Conservation (phyloP, 2,888 invertebrate species). For the Liodrosophila aerea region DNA sequence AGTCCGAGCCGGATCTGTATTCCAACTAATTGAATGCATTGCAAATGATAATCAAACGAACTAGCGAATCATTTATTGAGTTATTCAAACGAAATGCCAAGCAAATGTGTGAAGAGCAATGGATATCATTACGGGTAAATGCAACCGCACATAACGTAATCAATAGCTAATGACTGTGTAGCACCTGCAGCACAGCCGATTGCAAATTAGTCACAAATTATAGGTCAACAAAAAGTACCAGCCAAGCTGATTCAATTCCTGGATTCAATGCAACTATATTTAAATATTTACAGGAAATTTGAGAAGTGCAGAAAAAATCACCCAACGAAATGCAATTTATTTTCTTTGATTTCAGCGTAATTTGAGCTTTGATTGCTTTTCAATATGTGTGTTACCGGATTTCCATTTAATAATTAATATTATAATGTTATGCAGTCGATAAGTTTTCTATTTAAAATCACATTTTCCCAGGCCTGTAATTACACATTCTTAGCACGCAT, state of each 20-base stretch:
- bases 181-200: not conserved
- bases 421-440: no score
- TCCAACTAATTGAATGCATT: slow-evolving; percentile 63
- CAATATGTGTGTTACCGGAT: no score
- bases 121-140: slow-evolving; percentile 55
- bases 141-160: slow-evolving; percentile 29
- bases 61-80: slow-evolving; percentile 66
- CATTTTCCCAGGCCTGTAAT: no score
- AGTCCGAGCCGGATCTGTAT: slow-evolving; percentile 61
- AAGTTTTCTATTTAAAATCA: no score
- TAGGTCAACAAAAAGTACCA: slow-evolving; percentile 9
- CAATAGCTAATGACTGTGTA: slow-evolving; percentile 11
- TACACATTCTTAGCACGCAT: no score
- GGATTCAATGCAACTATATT: not conserved
- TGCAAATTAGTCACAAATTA: slow-evolving; percentile 23
- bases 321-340: no score
- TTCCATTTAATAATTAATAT: no score
- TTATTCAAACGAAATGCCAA: slow-evolving; percentile 72
- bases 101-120: slow-evolving; percentile 57
- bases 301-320: no score
- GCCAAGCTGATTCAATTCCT: no score
- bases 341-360: not conserved
- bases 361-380: not conserved
- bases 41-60: slow-evolving; percentile 28
- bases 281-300: not conserved